Evolutionary conservation across 2,113 vertebrate genomes (phyloP).

Genomic region (Physeter macrocephalus): DNA sequence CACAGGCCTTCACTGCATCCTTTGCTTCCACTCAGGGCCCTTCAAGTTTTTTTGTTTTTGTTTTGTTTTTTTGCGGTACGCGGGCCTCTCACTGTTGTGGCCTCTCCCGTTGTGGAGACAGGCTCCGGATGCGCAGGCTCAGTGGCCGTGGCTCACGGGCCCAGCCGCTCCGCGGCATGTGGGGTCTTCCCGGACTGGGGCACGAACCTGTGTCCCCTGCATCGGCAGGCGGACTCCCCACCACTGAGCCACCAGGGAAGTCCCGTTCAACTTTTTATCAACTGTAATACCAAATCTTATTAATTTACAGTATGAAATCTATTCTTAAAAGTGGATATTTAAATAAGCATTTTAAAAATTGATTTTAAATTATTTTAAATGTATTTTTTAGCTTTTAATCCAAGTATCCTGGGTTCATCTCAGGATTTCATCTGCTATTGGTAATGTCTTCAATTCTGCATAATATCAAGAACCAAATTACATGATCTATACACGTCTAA

Average conservation of each 20-base stretch:
- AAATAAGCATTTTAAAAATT: not conserved
- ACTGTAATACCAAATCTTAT: not conserved
- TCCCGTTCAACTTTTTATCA: not conserved
- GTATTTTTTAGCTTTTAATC: not conserved
- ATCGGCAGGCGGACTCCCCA: no score
- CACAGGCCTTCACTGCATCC: fast-evolving
- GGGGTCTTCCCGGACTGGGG: no score
- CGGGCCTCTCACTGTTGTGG: no score
- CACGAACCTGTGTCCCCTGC: no score
- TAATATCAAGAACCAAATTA: not conserved
- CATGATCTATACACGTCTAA: not conserved
- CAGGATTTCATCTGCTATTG: not conserved
- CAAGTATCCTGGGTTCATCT: not conserved
- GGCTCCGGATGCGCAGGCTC: no score
- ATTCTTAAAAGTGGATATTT: not conserved
- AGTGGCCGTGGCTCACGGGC: no score
- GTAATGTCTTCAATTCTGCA: not conserved
- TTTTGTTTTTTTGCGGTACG: no score
- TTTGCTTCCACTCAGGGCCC: not conserved
- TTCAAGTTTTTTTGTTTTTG: not conserved
- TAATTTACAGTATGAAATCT: not conserved
- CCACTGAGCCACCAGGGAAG: no score
- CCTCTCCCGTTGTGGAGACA: no score
- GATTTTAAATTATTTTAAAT: not conserved
- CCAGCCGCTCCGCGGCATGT: no score